Conservation (phyloP, 1,140 invertebrate species). For the Penaeus chinensis region DNA sequence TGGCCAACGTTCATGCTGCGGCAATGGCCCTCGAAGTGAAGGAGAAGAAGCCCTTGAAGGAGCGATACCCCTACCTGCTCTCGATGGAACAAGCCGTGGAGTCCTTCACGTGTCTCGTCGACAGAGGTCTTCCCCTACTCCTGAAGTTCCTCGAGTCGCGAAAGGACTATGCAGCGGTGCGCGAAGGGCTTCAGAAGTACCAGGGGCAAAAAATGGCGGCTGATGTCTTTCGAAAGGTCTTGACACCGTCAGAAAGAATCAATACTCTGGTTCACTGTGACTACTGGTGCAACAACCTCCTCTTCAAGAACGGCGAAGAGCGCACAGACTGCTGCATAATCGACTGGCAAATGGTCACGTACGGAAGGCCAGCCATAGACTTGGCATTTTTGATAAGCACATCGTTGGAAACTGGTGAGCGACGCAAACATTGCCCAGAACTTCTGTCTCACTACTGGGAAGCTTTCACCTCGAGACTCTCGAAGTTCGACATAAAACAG, state of each 20-base stretch:
- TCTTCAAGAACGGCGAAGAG: conserved; percentile 44
- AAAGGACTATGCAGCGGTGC: conserved; percentile 37
- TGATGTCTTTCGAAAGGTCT: conserved; percentile 26
- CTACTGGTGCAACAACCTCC: conserved; percentile 56
- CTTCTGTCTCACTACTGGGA: conserved; percentile 49
- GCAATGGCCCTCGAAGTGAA: conserved; percentile 33
- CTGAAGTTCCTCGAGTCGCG: conserved; percentile 54
- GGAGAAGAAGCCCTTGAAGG: conserved; percentile 31
- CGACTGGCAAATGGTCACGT: conserved; percentile 56
- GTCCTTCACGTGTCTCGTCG: conserved; percentile 52
- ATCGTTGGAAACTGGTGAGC: conserved; percentile 21
- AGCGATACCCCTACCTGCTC: conserved; percentile 47
- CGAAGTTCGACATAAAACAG: conserved; percentile 38
- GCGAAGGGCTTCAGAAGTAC: conserved; percentile 32
- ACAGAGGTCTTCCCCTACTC: conserved; percentile 43
- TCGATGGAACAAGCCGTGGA: conserved; percentile 45
- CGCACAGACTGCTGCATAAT: conserved; percentile 45
- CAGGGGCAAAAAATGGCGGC: conserved; percentile 2
- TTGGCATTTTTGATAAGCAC: conserved; percentile 43
- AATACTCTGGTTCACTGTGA: conserved; percentile 55
- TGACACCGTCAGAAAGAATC: conserved; percentile 41
- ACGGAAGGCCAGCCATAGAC: conserved; percentile 50
- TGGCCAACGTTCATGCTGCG: conserved; percentile 45
- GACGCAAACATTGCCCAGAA: conserved; percentile 31
- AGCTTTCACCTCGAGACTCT: conserved; percentile 36